Evolutionary conservation across 2,888 invertebrate species (phyloP), one percentile per base, ranked within the genome.

Genomic region (Disparrhopalites patrizii): DNA sequence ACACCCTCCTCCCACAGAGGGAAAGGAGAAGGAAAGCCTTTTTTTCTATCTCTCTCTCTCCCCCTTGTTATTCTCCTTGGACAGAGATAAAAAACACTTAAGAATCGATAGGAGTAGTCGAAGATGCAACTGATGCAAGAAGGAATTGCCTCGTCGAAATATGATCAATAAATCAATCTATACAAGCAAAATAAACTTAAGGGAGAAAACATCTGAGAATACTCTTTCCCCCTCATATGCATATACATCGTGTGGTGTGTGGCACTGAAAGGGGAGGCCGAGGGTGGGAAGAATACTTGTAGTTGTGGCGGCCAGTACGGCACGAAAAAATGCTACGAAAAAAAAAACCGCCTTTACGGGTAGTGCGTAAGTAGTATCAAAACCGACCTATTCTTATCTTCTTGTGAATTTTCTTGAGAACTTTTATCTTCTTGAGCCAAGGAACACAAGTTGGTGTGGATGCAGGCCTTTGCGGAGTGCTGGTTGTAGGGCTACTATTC

Each of bases 401-500:
- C 77, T 86, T 87, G 81, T 91, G 91, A 77, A 92, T 88, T 79
- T 91, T 92, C 84, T 92, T 92, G 71, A 92, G 81, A 69, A 92
- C 89, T 82, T 91, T 91, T 90, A 92, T 91, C 82, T 91, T 91
- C 80, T 82, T 82, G 36, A 74, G 63, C 74, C 74, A 74, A 3
- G 72, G 69, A 55, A 74, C 69, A 69, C 74, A 74, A 28, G 71
- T 71, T 13, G 71, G 71, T n/a, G 74, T 68, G 8, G 69, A 65
- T 15, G 66, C 54, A 18, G 68, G 67, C 60, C 51, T 62, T 57
- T n/a, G 31, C 20, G 13, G 40, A 62, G 28, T 27, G 38, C 55
- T 69, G 60, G 23, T 56, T 55, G 15, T 57, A 47, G 56, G 31
- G 56, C 64, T 31, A 51, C 51, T 27, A 58, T 30, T 54, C 47